phyloP scores from a whole-genome alignment of 2,888 invertebrate species.

The Drosophila diplacantha region DNA sequence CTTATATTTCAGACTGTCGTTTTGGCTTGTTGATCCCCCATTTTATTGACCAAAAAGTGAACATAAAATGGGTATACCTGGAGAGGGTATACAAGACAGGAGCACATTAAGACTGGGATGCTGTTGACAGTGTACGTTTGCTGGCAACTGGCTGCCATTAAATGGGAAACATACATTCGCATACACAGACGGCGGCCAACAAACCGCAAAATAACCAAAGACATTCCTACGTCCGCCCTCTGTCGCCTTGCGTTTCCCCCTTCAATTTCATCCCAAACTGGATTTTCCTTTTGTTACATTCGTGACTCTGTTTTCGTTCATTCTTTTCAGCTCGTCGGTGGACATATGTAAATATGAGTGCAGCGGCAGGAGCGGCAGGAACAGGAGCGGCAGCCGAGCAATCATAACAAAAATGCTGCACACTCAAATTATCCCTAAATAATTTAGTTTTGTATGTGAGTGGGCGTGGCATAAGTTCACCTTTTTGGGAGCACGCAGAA shows the following conservation, averaged over 20 bases:
- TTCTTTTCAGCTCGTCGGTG: constrained; percentile 57
- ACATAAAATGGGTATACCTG: not conserved
- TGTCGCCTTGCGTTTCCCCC: not conserved
- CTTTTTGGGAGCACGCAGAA: constrained; percentile 18
- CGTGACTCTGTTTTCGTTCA: constrained; percentile 19
- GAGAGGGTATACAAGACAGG: not conserved
- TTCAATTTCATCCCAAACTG: constrained; percentile 5
- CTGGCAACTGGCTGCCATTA: constrained; percentile 21
- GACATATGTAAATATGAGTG: constrained; percentile 62
- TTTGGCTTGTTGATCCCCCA: not conserved
- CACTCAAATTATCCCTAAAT: constrained; percentile 70
- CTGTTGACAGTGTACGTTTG: constrained; percentile 24
- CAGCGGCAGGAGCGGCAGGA: constrained; percentile 8
- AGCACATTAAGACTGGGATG: constrained; percentile 1
- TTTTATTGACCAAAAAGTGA: not conserved
- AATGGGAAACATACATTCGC: constrained; percentile 42
- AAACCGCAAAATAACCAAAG: constrained; percentile 56
- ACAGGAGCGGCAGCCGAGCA: constrained; percentile 30
- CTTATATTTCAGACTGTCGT: not conserved
- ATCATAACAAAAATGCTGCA: constrained; percentile 49
- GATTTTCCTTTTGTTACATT: constrained; percentile 19
- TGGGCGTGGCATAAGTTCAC: constrained; percentile 24
- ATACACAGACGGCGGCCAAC: constrained; percentile 33
- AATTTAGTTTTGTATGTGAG: constrained; percentile 54
- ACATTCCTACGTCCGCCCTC: constrained; percentile 33